Percentiles rank a stretch among this genome's conserved stretches.
Evolutionary conservation across 2,113 vertebrate genomes (phyloP).

Genomic region (Gorilla gorilla): DNA sequence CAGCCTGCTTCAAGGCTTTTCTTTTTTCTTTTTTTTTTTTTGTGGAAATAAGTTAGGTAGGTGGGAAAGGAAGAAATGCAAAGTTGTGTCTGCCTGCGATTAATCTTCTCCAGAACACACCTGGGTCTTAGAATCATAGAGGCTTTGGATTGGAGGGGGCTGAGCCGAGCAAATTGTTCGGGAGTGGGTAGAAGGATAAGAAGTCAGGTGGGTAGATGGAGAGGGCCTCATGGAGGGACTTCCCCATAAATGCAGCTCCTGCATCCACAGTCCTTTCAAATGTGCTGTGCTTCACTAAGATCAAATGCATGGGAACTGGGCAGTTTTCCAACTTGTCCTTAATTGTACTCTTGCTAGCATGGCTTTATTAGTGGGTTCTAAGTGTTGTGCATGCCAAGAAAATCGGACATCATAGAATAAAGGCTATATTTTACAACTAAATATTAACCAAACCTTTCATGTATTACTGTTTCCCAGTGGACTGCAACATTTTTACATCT

Average conservation of each 20-base stretch:
- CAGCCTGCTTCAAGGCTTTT: neutral
- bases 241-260: neutral
- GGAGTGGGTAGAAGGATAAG: too few relatives aligned
- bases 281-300: neutral
- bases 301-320: neutral
- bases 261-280: neutral
- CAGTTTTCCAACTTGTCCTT: slow-evolving; percentile 40
- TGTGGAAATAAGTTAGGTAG: neutral
- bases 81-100: too few relatives aligned
- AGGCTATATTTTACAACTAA: slow-evolving; percentile 41
- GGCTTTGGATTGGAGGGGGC: neutral
- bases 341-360: slow-evolving; percentile 33
- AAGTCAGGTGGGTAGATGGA: too few relatives aligned
- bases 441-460: slow-evolving; percentile 26
- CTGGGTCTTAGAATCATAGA: neutral
- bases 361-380: neutral
- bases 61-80: neutral
- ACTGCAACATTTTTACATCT: neutral
- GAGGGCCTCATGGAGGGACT: neutral
- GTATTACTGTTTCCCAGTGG: neutral
- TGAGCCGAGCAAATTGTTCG: fast-evolving
- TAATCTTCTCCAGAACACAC: neutral
- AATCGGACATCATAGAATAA: slow-evolving; percentile 47
- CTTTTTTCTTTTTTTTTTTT: neutral
- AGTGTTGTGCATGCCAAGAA: slow-evolving; percentile 35